Conservation (phyloP, 2,113 vertebrate species). For the Haplotaxodon microlepis region DNA sequence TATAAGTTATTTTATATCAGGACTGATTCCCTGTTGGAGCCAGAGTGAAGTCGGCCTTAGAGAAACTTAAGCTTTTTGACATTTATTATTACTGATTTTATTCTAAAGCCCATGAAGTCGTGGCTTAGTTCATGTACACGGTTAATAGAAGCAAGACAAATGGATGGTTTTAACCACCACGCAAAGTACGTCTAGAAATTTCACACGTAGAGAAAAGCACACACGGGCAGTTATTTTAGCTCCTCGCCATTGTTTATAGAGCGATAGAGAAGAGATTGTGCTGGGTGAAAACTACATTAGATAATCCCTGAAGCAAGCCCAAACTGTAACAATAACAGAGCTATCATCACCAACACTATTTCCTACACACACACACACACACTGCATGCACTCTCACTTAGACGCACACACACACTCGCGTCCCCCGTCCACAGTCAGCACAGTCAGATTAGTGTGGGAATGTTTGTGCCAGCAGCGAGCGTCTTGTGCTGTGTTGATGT, state of each 20-base stretch:
- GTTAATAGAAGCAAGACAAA: background rate
- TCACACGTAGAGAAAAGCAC: background rate
- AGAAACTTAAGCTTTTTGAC: background rate
- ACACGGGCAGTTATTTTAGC: background rate
- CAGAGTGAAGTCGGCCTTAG: background rate
- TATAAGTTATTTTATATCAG: background rate
- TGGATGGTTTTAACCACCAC: background rate
- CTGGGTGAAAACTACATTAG: slow-evolving; percentile 8
- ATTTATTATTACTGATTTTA: background rate
- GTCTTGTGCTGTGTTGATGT: slow-evolving; percentile 54
- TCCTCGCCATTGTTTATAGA: background rate
- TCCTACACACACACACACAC: background rate
- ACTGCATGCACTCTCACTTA: background rate
- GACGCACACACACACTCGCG: background rate
- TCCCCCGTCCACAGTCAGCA: slow-evolving; percentile 1
- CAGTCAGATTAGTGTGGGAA: slow-evolving; percentile 36
- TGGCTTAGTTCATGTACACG: background rate
- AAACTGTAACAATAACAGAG: slow-evolving; percentile 32
- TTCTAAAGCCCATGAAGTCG: background rate
- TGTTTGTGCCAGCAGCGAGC: slow-evolving; percentile 29
- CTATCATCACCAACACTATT: background rate
- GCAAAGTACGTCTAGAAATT: background rate
- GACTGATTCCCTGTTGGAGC: background rate
- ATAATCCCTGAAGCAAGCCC: slow-evolving; percentile 24
- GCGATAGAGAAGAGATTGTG: background rate